Conservation (phyloP, 92 coral and sea anemone genomes). For the Muricea muricata region DNA sequence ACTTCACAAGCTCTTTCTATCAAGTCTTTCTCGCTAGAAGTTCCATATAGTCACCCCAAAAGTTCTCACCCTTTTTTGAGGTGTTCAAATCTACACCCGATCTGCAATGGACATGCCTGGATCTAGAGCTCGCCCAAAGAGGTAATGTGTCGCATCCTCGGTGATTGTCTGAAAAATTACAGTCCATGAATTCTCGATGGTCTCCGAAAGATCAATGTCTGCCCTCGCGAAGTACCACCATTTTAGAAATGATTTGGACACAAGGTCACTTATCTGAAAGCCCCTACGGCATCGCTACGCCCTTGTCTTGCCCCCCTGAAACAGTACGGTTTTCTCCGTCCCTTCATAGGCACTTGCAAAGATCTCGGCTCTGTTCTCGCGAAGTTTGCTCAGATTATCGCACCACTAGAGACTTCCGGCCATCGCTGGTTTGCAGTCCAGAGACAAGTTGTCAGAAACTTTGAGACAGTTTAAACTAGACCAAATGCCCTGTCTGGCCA, state of each 20-base stretch:
- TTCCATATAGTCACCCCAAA: too few relatives aligned
- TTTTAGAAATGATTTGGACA: constrained; percentile 50
- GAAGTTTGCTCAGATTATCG: too few relatives aligned
- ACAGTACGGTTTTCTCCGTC: neutral
- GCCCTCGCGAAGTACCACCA: constrained; percentile 48
- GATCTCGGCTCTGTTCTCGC: neutral
- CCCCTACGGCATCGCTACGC: constrained; percentile 55
- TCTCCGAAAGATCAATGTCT: constrained; percentile 32
- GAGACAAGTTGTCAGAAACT: too few relatives aligned
- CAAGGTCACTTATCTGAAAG: constrained; percentile 42
- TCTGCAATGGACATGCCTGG: too few relatives aligned
- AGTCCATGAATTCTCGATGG: constrained; percentile 36
- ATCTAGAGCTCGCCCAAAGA: constrained; percentile 51
- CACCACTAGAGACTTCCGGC: too few relatives aligned
- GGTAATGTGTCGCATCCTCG: constrained; percentile 55
- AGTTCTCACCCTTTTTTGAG: too few relatives aligned
- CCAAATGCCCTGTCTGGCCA: too few relatives aligned
- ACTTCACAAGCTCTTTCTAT: too few relatives aligned
- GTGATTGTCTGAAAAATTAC: constrained; percentile 39
- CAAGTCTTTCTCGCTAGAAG: too few relatives aligned
- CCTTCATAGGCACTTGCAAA: neutral
- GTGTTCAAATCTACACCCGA: too few relatives aligned
- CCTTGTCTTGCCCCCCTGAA: constrained; percentile 37
- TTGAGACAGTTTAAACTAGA: too few relatives aligned
- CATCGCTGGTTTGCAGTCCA: too few relatives aligned